Evolutionary conservation across 2,113 vertebrate genomes (phyloP).

Genomic region (Enhydra lutris): DNA sequence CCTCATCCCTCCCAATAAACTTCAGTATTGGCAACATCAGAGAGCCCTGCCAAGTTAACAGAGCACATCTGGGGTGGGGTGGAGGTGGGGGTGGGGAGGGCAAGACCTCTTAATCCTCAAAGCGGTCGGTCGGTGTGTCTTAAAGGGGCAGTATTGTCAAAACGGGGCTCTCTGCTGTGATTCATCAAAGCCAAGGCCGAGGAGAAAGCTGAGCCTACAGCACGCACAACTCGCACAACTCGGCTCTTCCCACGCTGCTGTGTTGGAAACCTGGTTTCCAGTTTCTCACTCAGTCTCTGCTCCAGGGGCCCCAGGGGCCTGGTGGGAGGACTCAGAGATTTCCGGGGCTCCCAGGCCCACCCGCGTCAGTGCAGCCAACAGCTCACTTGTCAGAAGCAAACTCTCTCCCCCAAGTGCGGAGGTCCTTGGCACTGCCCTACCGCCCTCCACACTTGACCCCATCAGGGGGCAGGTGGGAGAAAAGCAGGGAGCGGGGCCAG

Average conservation of each 20-base stretch:
- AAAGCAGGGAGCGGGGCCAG: slow-evolving; percentile 53
- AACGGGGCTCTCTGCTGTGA: neutral
- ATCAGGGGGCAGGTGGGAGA: neutral
- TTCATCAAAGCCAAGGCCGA: neutral
- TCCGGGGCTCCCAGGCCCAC: neutral
- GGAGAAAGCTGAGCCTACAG: neutral
- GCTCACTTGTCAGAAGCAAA: neutral
- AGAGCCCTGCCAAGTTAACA: neutral
- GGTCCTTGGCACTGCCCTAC: neutral
- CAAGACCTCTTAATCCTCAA: neutral
- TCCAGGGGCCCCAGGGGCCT: neutral
- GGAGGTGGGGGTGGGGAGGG: neutral
- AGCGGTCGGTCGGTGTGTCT: neutral
- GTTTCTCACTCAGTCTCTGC: neutral
- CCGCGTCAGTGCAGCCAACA: neutral
- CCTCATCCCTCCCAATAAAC: slow-evolving; percentile 47
- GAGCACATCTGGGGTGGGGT: neutral
- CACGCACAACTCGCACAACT: neutral
- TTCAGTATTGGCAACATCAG: slow-evolving; percentile 28
- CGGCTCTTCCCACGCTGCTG: neutral
- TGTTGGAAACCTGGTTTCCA: neutral
- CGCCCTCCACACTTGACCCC: neutral
- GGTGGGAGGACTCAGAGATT: neutral
- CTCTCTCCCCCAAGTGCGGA: neutral
- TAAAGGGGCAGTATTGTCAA: neutral